Conservation (phyloP, 2,113 vertebrate species). For the Pseudorasbora parva region DNA sequence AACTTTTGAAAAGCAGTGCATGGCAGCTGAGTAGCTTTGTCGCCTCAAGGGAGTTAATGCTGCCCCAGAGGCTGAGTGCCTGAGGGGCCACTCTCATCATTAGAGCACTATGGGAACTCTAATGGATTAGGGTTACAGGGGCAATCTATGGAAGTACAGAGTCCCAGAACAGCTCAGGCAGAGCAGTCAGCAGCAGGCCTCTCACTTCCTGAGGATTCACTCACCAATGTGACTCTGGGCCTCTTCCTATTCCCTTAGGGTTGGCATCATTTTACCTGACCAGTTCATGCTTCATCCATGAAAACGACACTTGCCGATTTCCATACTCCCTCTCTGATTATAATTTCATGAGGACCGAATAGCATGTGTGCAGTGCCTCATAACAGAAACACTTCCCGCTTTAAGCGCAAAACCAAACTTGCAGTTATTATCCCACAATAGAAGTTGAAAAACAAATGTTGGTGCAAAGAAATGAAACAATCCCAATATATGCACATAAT, state of each 20-base stretch:
- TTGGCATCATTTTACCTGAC: background rate
- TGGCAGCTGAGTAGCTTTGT: background rate
- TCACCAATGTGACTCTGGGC: background rate
- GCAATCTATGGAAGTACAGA: constrained; percentile 7
- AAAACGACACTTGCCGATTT: background rate
- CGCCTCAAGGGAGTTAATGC: background rate
- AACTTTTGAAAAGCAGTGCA: background rate
- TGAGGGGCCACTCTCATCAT: constrained; percentile 29
- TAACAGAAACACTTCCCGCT: constrained; percentile 1
- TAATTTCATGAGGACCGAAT: constrained; percentile 54
- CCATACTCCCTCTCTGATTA: constrained; percentile 26
- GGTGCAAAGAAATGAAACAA: constrained; percentile 37
- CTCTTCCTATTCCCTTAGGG: constrained; percentile 1
- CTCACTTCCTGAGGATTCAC: background rate
- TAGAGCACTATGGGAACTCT: constrained; percentile 36
- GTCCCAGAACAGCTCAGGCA: background rate
- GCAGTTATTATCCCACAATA: constrained; percentile 21
- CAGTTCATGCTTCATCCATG: constrained; percentile 14
- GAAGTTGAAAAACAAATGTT: constrained; percentile 42
- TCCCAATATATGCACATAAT: constrained; percentile 38
- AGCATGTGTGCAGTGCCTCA: constrained; percentile 44
- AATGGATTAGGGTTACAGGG: constrained; percentile 4
- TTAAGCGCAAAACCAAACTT: constrained; percentile 53
- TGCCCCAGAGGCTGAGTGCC: background rate
- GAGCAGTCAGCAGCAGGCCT: constrained; percentile 5